Evolutionary conservation across 2,888 invertebrate species (phyloP), one percentile per base, ranked within the genome.

Genomic region (Phaedon cochleariae): DNA sequence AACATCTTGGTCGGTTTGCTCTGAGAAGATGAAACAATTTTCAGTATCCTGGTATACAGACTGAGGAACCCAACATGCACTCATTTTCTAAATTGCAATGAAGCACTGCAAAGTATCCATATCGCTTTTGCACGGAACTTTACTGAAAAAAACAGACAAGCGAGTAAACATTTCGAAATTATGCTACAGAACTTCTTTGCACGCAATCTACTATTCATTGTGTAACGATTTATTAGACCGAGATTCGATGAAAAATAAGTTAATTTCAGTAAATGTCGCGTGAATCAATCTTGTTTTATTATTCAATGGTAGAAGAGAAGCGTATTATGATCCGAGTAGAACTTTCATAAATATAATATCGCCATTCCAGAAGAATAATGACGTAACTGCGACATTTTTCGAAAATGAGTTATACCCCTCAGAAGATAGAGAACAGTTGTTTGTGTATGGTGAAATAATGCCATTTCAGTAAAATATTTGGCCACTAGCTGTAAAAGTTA

Each of bases 81-180:
- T 22, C 10, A 22, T 12, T 34, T 15, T 57, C 29, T 45, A 45
- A 45, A 57, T 57, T 12, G 9, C 9, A 9, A 57, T 15, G 12
- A 17, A 48, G 48, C 15, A 26, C 26, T 57, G 12, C 34, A 6
- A 15, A 21, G 31, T 54, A 54, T 54, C 18, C 37, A 54, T 54
- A 26, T 34, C 9, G 34, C 10, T 10, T 41, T n/a, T n/a, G 41
- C 41, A 41, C 41, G 41, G 15, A 15, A 41, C 41, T 41, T 41
- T n/a, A 10, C 10, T 31, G 55, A 9, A 55, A 22, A 55, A 17
- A 9, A 41, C 22, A 18, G 41, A 55, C 21, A 5, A 55, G 41
- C 21, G 41, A 21, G 41, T 41, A 15, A 55, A 41, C 41, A 55
- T 55, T 55, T 22, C 22, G 22, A 15, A 41, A 55, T 41, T 20